phyloP scores from a whole-genome alignment of 1,140 invertebrate genomes.

The Augochlora pura region DNA sequence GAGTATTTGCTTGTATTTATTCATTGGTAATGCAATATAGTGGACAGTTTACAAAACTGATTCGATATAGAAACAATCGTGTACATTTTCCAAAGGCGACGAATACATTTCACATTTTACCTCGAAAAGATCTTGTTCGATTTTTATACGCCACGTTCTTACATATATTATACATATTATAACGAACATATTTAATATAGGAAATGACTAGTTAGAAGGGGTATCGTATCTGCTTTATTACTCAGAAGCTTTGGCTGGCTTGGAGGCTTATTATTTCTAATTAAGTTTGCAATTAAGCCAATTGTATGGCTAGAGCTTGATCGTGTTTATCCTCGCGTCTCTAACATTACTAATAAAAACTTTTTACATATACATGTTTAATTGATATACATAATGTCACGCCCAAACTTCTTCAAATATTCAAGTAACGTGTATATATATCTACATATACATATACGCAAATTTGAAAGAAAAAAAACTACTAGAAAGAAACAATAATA shows the following conservation, averaged over 20 bases:
- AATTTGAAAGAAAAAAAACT: slow-evolving; percentile 18
- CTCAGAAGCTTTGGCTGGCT: slow-evolving; percentile 68
- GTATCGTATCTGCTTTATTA: slow-evolving; percentile 53
- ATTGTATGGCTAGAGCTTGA: slow-evolving; percentile 67
- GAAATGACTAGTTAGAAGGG: slow-evolving; percentile 23
- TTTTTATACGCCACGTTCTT: not conserved
- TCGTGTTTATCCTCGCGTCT: slow-evolving; percentile 65
- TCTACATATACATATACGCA: not conserved
- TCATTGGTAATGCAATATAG: not conserved
- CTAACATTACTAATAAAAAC: slow-evolving; percentile 51
- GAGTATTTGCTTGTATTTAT: not conserved
- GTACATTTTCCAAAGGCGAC: not conserved
- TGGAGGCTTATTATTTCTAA: slow-evolving; percentile 69
- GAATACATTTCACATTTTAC: slow-evolving; percentile 20
- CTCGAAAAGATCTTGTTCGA: not conserved
- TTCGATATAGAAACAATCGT: not conserved
- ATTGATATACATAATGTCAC: slow-evolving; percentile 42
- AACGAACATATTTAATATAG: not conserved
- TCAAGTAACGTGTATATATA: slow-evolving; percentile 4
- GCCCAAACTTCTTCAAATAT: slow-evolving; percentile 44
- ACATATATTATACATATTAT: not conserved
- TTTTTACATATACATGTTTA: slow-evolving; percentile 52
- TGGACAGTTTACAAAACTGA: not conserved
- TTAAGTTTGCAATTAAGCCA: slow-evolving; percentile 69
- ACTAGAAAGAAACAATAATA: slow-evolving; percentile 3